Conservation (phyloP, 2,113 vertebrate species). For the Chionomys nivalis region DNA sequence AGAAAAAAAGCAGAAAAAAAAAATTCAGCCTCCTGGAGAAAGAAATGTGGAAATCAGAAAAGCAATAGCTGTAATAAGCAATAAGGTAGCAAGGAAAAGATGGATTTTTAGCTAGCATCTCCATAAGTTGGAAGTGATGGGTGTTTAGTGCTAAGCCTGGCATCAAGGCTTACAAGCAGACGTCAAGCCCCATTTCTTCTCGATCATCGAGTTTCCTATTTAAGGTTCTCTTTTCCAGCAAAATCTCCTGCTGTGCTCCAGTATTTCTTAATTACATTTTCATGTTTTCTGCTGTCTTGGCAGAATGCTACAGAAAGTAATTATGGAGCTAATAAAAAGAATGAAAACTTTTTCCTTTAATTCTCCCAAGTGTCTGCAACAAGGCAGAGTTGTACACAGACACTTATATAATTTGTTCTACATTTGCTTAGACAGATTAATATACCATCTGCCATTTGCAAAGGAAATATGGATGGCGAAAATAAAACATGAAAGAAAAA, state of each 20-base stretch:
- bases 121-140: neutral
- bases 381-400: constrained; percentile 69
- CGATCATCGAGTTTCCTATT: constrained; percentile 74
- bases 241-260: constrained; percentile 82
- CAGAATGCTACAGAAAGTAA: constrained; percentile 82
- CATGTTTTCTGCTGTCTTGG: constrained; percentile 81
- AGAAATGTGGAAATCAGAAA: neutral
- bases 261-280: constrained; percentile 86
- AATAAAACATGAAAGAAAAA: constrained; percentile 51
- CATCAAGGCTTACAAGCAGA: constrained; percentile 23
- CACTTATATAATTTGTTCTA: constrained; percentile 49
- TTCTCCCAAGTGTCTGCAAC: constrained; percentile 77
- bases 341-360: constrained; percentile 66
- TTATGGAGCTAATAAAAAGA: constrained; percentile 82
- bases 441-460: constrained; percentile 27
- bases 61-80: neutral
- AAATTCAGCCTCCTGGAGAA: neutral
- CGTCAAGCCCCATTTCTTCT: constrained; percentile 62
- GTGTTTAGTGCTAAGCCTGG: neutral
- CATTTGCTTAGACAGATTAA: constrained; percentile 68
- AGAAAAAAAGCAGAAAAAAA: constrained; percentile 15
- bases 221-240: constrained; percentile 81
- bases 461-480: constrained; percentile 64
- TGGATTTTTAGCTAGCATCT: neutral
- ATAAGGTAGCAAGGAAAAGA: neutral